Percentiles rank a stretch among this genome's conserved stretches.
Evolutionary conservation across 1,140 invertebrate species (phyloP).

Genomic region (Notospermus geniculatus): DNA sequence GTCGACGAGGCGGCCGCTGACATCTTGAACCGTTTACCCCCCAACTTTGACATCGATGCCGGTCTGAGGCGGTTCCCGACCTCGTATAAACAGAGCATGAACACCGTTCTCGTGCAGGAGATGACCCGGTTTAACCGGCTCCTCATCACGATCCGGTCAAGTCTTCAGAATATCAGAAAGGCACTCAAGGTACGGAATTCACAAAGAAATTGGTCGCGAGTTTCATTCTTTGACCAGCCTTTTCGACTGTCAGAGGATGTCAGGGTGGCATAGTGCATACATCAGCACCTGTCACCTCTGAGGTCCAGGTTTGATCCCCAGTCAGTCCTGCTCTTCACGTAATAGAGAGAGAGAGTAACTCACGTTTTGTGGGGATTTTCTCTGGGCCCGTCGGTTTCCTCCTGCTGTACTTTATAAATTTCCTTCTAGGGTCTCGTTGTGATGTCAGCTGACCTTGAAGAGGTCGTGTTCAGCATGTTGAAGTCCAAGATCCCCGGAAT

Average conservation of each 20-base stretch:
- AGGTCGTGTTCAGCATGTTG: slow-evolving; percentile 78
- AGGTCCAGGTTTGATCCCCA: too few relatives aligned
- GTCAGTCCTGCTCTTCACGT: too few relatives aligned
- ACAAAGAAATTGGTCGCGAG: too few relatives aligned
- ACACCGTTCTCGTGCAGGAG: slow-evolving; percentile 90
- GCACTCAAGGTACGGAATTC: slow-evolving; percentile 76
- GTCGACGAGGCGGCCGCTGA: slow-evolving; percentile 66
- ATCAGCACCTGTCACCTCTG: too few relatives aligned
- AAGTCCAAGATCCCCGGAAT: slow-evolving; percentile 72
- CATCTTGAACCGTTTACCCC: slow-evolving; percentile 70
- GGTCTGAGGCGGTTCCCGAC: slow-evolving; percentile 70
- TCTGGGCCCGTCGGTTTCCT: too few relatives aligned
- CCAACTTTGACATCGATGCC: slow-evolving; percentile 68
- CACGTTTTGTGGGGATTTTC: too few relatives aligned
- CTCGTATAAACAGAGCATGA: slow-evolving; percentile 81
- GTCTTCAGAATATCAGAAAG: slow-evolving; percentile 72
- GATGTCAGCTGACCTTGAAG: slow-evolving; percentile 84
- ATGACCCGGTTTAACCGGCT: slow-evolving; percentile 83
- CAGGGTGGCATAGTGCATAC: too few relatives aligned
- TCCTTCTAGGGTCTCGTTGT: slow-evolving; percentile 69
- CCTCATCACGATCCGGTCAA: slow-evolving; percentile 68
- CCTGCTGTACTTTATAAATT: too few relatives aligned
- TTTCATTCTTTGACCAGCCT: too few relatives aligned
- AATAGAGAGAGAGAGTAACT: too few relatives aligned
- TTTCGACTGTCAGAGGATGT: too few relatives aligned